Evolutionary conservation across 2,797 vertebrate genomes (phyloP), one percentile per base, ranked within the genome.

Genomic region (Takifugu rubripes): DNA sequence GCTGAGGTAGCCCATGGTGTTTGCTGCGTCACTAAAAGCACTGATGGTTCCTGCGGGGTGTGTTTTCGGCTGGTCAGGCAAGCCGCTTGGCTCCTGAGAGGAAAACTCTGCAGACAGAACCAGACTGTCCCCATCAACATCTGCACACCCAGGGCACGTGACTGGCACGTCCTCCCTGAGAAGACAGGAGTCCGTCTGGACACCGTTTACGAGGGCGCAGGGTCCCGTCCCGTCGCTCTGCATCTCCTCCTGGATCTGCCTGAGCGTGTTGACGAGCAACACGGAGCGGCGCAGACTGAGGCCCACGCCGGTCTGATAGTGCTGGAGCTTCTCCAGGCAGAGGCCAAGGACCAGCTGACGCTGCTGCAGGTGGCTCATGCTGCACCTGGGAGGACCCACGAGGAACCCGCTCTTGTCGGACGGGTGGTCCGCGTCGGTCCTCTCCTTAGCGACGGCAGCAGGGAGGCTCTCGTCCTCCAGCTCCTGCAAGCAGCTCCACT

Each of bases 201-300:
- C 84, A 74, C 78, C 74, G 66, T 57, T 73, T 68, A 27, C 86
- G 72, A 47, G 85, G 3, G 52, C 29, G 63, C 70, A 58, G 36
- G 55, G 2, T n/a, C 77, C 85, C 47, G 6, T 70, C 5, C 83
- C 80, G 56, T 94, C 92, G 3, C 90, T 85, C 3, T 72, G 88
- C 79, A 94, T 94, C 60, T 95, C 93, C 66, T 92, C 91, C 77
- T 94, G 93, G 43, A 95, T 93, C 75, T 94, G 92, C 74, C 92
- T 74, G 16, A 94, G 87, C 1, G 92, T 94, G 90, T 94, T 94
- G 86, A 93, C 85, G 69, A 94, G 93, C 66, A 95, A 89, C 57
- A 95, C 93, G 0, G 93, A 94, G 68, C 93, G 92, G 16, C 91
- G 91, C 62, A 94, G 82, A 83, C 94, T 93, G n/a, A 92, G 93